Evolutionary conservation across 2,113 vertebrate species (phyloP), one percentile per base, ranked within the genome.

Genomic region (Sardina pilchardus): DNA sequence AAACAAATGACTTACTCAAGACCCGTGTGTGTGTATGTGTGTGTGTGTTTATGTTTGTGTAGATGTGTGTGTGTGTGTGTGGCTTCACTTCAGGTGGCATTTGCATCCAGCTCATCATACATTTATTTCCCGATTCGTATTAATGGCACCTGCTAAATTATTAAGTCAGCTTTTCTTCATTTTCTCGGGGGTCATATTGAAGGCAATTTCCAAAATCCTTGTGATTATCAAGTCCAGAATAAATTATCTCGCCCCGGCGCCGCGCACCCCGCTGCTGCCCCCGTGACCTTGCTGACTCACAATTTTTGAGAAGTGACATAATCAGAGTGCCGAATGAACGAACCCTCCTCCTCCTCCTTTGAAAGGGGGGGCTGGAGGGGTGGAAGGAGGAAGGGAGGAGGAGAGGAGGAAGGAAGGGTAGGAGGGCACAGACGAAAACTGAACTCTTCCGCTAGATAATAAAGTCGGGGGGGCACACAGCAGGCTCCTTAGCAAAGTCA

Each of bases 121-220:
- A 93, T 93, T 92, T 92, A 91, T 94, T 89, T 89, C 86, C 88
- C 89, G 88, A 91, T 91, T 91, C 84, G 89, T 92, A 93, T 93
- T 92, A 90, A 93, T 93, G 93, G 87, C 82, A 80, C 88, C 85
- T 85, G 78, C 90, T 94, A 87, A 93, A 95, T 94, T 92, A 93
- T 94, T 94, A 89, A 94, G 67, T 89, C 83, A 63, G 85, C 88
- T 89, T 87, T 92, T 92, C 89, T 88, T 86, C 90, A 88, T 91
- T 59, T 59, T 56, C 88, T 91, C 89, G 86, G 89, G 91, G 92
- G 92, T 95, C 92, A 92, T 82, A 50, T 81, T 91, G 90, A 93
- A 93, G 92, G 93, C 90, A 89, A 87, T 87, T 89, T 90, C 90
- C 86, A 78, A 78, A 92, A 91, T 91, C 87, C 84, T 45, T 67